phyloP scores from a whole-genome alignment of 1,140 invertebrate species.

The Xylocopa sonorina region DNA sequence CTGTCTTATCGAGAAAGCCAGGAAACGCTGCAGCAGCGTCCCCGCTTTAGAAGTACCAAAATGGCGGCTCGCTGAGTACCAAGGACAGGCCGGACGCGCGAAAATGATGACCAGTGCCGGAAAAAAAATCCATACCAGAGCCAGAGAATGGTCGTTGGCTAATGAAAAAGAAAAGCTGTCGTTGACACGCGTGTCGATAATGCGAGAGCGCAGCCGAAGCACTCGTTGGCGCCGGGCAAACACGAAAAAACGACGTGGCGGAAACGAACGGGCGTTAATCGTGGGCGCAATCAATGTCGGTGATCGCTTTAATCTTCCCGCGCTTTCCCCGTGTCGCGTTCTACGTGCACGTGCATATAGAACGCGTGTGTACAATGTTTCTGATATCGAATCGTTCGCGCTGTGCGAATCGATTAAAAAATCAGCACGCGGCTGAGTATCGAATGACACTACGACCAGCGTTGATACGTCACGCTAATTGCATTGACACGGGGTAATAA shows the following conservation, averaged over 20 bases:
- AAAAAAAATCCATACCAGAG: not conserved
- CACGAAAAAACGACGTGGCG: constrained; percentile 44
- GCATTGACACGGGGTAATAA: not conserved
- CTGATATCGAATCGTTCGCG: not conserved
- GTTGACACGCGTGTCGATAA: constrained; percentile 39
- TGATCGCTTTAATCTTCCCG: constrained; percentile 66
- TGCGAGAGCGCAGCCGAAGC: constrained; percentile 25
- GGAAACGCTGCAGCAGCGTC: not conserved
- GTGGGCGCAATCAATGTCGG: constrained; percentile 61
- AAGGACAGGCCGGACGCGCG: not conserved
- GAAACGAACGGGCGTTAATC: constrained; percentile 53
- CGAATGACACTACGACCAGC: not conserved
- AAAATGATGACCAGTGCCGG: not conserved
- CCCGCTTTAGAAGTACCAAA: not conserved
- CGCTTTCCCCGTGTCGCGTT: not conserved
- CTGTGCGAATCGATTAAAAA: not conserved
- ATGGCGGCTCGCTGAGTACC: constrained; percentile 23
- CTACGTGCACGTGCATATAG: not conserved
- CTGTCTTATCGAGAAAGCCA: constrained; percentile 16
- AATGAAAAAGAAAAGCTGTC: constrained; percentile 19
- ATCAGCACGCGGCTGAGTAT: not conserved
- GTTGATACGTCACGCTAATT: not conserved
- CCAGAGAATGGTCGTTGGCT: constrained; percentile 6
- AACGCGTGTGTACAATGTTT: not conserved
- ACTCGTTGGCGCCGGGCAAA: constrained; percentile 14